A percentile compares a stretch with the other conserved stretches of the same genome.
Conservation (phyloP, 1,140 invertebrate genomes). For the Ostrea edulis region DNA sequence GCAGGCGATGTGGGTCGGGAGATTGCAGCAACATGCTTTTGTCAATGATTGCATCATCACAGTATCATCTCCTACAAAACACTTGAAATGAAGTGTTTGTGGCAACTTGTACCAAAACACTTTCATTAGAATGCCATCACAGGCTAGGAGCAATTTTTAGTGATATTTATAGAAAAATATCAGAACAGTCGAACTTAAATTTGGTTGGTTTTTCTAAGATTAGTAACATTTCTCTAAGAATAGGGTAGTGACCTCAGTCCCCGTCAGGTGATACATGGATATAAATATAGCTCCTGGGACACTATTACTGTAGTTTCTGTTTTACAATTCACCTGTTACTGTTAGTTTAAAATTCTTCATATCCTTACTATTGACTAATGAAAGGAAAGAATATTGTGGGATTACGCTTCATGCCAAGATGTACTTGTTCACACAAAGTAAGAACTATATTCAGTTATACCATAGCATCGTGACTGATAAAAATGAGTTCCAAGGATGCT, state of each 20-base stretch:
- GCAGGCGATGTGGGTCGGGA: neutral
- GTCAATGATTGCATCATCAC: neutral
- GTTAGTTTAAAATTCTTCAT: neutral
- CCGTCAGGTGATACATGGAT: neutral
- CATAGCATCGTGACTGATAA: too few species aligned
- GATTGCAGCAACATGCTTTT: neutral
- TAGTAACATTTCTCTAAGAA: neutral
- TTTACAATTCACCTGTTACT: neutral
- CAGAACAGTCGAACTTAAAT: neutral
- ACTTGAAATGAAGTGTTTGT: slow-evolving; percentile 13
- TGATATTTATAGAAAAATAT: neutral
- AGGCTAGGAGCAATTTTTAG: neutral
- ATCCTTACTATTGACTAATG: neutral
- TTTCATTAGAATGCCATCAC: neutral
- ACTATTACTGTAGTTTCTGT: neutral
- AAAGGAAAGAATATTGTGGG: slow-evolving; percentile 10
- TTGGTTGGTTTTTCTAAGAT: neutral
- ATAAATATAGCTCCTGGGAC: neutral
- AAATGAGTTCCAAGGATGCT: too few species aligned
- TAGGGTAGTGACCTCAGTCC: neutral
- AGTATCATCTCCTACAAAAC: neutral
- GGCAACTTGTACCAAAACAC: neutral
- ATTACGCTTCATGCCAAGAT: slow-evolving; percentile 5
- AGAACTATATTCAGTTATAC: neutral
- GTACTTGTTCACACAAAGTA: slow-evolving; percentile 6